These are phyloP conservation scores for Parazoanthus swiftii DNA, from an alignment of 92 coral and sea anemone species.

Conservation along the genomic window DNA sequence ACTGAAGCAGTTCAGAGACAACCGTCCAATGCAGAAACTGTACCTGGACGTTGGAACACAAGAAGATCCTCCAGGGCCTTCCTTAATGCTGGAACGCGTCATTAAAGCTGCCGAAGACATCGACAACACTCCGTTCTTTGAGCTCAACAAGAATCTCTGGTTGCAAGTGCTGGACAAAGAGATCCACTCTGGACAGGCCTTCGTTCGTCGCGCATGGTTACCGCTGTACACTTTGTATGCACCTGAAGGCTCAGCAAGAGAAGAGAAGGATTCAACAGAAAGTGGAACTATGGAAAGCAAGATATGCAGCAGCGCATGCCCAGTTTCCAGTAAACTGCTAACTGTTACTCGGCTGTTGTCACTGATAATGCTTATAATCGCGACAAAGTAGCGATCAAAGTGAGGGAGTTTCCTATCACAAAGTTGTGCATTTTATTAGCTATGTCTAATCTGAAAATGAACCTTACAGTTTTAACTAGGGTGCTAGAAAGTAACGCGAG, in stretches of 20 bases:
- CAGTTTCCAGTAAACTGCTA: neutral
- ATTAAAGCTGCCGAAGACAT: slow-evolving; percentile 31
- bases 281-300: neutral
- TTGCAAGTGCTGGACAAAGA: slow-evolving; percentile 46
- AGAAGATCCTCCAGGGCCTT: slow-evolving; percentile 37
- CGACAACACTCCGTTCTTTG: slow-evolving; percentile 51
- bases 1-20: slow-evolving; percentile 30
- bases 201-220: slow-evolving; percentile 46
- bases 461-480: no score
- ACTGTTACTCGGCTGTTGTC: neutral
- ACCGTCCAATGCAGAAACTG: slow-evolving; percentile 51
- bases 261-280: neutral
- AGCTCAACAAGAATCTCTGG: slow-evolving; percentile 59
- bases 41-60: slow-evolving; percentile 53
- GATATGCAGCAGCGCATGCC: neutral
- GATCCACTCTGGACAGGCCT: slow-evolving; percentile 17
- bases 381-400: neutral
- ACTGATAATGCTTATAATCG: neutral
- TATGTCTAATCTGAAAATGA: no score
- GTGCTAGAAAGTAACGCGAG: no score
- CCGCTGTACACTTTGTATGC: slow-evolving; percentile 52
- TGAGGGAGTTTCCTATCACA: neutral
- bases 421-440: no score
- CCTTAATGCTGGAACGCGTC: slow-evolving; percentile 43
- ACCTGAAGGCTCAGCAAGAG: slow-evolving; percentile 55